Evolutionary conservation across 2,888 invertebrate genomes (phyloP).

Genomic region (Choristoneura rosaceana): DNA sequence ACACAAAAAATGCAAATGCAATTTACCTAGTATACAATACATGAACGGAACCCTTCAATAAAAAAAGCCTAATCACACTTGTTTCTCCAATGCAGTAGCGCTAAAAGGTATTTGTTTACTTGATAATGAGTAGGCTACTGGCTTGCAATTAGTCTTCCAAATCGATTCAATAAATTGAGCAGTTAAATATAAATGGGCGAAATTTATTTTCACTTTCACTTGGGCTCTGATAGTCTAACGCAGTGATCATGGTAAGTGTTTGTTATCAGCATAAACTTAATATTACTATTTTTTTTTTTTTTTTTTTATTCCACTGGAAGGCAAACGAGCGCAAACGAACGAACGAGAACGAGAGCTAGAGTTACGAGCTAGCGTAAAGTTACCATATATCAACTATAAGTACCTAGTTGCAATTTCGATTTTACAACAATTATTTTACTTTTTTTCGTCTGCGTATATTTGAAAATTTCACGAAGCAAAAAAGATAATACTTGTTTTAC

Average conservation of each 20-base stretch:
- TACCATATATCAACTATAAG: too few species aligned
- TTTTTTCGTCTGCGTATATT: background rate
- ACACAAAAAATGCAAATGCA: too few species aligned
- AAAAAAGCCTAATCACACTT: background rate
- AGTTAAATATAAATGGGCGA: conserved; percentile 31
- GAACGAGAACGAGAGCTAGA: too few species aligned
- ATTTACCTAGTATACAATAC: too few species aligned
- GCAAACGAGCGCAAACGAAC: too few species aligned
- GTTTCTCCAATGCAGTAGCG: background rate
- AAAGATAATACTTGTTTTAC: too few species aligned
- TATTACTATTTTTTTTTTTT: too few species aligned
- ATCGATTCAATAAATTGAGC: conserved; percentile 1
- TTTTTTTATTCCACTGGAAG: too few species aligned
- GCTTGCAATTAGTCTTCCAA: conserved; percentile 16
- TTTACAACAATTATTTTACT: background rate
- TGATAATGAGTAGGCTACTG: conserved; percentile 23
- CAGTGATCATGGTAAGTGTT: conserved; percentile 35
- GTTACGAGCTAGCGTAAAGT: too few species aligned
- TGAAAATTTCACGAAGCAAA: background rate
- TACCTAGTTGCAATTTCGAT: too few species aligned
- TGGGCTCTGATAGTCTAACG: conserved; percentile 13
- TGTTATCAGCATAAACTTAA: background rate
- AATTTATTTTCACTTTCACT: conserved; percentile 27
- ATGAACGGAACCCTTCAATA: conserved; percentile 16
- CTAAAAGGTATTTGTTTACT: conserved; percentile 13